Percentiles rank a stretch among this genome's conserved stretches.
Conservation (phyloP, 2,888 invertebrate species). For the Eupeodes luniger region DNA sequence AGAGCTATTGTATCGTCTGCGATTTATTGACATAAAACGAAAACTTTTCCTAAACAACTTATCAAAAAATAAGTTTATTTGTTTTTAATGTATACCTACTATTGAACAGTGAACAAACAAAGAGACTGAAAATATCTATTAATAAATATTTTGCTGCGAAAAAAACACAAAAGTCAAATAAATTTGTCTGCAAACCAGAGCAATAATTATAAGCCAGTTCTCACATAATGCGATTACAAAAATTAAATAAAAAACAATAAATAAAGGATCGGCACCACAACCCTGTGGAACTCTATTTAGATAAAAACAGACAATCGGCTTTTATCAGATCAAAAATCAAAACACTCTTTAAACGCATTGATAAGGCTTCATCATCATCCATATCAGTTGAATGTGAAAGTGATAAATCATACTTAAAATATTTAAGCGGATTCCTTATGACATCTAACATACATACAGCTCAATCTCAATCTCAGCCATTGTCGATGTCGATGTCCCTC, state of each 20-base stretch:
- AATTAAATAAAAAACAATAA: slow-evolving; percentile 6
- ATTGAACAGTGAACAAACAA: no score
- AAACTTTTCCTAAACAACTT: no score
- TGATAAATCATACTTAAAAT: slow-evolving; percentile 69
- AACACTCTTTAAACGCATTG: slow-evolving; percentile 39
- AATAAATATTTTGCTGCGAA: no score
- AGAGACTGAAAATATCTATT: no score
- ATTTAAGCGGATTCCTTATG: slow-evolving; percentile 71
- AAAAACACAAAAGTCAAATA: neutral
- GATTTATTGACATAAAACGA: no score
- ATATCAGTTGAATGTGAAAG: slow-evolving; percentile 21
- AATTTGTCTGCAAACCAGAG: neutral
- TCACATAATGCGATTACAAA: neutral
- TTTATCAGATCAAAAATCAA: slow-evolving; percentile 49
- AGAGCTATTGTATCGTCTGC: no score
- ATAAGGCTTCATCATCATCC: neutral
- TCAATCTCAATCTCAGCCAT: slow-evolving; percentile 47
- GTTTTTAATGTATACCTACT: no score
- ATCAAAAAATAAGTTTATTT: no score
- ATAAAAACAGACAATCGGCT: slow-evolving; percentile 3
- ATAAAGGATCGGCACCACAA: slow-evolving; percentile 1
- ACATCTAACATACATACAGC: slow-evolving; percentile 55
- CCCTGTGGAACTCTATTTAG: slow-evolving; percentile 17
- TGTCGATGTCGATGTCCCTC: neutral
- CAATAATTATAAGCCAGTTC: neutral